Evolutionary conservation across 2,113 vertebrate genomes (phyloP), one percentile per base, ranked within the genome.

Genomic region (Channa maculata): DNA sequence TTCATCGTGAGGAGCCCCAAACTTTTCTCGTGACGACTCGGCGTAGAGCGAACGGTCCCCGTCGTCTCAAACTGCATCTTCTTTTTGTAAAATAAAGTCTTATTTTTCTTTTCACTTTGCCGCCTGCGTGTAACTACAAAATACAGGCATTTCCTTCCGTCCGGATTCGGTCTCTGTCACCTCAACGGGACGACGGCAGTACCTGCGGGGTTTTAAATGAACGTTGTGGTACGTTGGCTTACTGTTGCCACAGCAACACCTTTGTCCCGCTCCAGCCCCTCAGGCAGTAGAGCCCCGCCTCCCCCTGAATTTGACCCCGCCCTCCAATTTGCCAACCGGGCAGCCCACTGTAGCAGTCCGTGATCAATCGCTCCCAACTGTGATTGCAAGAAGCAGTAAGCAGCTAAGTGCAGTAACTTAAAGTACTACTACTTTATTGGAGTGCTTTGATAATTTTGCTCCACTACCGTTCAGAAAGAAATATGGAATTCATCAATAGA

Each of bases 11-110:
- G 94, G 51, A 93, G 92, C 67, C 92, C 94, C 92, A 95, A 93
- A 93, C 93, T 95, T 95, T 95, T 96, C 88, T 96, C 94, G 58
- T 94, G 94, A 53, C 95, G 94, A 80, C 94, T 93, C 65, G 90
- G 89, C 10, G 91, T 86, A 43, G 91, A 86, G 68, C 81, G 81
- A 9, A 65, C 87, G 4, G 89, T 71, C 77, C 91, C 92, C 88
- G 91, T 91, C 34, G 65, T 77, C 59, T 82, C 85, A 45, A 80
- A 81, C 43, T 89, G 84, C 86, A 86, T 92, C 77, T 84, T 86
- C 71, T 50, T 4, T 51, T n/a, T 36, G 15, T 3, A 15, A 81
- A 78, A 52, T 1, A 49, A 44, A 39, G 8, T 8, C 2, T 44
- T 3, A 9, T 55, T 74, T 65, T 3, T 13, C 67, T 51, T 57